Evolutionary conservation across 2,113 vertebrate genomes (phyloP).

Genomic region (Chloropsis cyanopogon): DNA sequence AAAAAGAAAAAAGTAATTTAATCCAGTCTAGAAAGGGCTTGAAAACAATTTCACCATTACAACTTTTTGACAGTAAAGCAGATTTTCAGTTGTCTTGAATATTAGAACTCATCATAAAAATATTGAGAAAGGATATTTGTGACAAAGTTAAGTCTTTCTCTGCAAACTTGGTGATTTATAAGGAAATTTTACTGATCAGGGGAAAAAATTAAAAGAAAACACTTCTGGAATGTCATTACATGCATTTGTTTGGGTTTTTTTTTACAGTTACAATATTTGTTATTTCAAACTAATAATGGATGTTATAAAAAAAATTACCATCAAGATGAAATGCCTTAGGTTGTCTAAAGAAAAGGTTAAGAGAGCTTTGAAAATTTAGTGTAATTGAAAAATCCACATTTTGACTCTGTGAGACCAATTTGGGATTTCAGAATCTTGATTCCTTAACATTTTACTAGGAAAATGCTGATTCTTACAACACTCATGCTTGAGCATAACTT

Average conservation of each 20-base stretch:
- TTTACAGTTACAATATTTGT: not conserved
- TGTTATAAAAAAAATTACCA: not conserved
- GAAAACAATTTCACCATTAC: not conserved
- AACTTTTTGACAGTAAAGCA: not conserved
- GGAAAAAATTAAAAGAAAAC: not conserved
- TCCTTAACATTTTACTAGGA: not conserved
- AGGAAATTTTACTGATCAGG: not conserved
- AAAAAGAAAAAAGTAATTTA: not conserved
- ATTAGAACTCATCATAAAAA: not conserved
- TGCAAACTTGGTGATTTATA: not conserved
- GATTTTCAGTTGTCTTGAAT: not conserved
- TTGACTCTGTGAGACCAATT: not conserved
- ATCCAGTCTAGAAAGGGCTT: not conserved
- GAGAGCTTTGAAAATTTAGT: not conserved
- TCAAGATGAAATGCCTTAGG: not conserved
- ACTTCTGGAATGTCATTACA: not conserved
- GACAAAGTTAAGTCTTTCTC: not conserved
- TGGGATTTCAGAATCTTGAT: not conserved
- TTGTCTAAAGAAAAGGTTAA: not conserved
- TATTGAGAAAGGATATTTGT: not conserved
- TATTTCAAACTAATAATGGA: not conserved
- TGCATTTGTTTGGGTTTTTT: fast-evolving
- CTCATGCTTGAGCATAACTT: not conserved
- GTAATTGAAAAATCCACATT: not conserved
- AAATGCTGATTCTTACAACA: not conserved